Evolutionary conservation across 2,888 invertebrate species (phyloP).

Genomic region (Hydriomena furcata): DNA sequence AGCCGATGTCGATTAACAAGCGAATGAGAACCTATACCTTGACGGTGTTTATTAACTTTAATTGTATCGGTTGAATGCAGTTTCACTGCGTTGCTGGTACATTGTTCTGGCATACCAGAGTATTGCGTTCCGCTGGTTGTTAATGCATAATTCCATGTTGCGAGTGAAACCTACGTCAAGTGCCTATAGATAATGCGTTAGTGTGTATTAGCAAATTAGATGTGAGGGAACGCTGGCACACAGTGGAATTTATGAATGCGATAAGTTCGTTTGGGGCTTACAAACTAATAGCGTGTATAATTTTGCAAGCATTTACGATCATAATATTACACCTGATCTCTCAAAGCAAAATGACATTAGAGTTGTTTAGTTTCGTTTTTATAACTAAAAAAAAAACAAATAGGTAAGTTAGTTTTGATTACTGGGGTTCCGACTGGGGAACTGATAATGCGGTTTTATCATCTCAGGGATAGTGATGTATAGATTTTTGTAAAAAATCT

Average conservation of each 20-base stretch:
- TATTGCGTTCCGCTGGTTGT: conserved; percentile 61
- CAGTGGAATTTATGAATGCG: conserved; percentile 48
- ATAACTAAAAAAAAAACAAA: no score
- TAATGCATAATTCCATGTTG: conserved; percentile 72
- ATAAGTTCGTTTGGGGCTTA: conserved; percentile 46
- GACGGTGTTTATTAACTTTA: conserved; percentile 71
- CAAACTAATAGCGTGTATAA: conserved; percentile 45
- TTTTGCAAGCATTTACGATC: conserved; percentile 27
- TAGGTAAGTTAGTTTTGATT: no score
- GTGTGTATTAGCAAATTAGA: conserved; percentile 55
- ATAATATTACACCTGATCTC: conserved; percentile 13
- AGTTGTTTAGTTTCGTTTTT: no score
- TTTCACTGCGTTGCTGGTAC: conserved; percentile 65
- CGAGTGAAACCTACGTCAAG: conserved; percentile 68
- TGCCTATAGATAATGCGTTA: conserved; percentile 51
- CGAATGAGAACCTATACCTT: conserved; percentile 72
- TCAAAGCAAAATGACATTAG: conserved; percentile 2
- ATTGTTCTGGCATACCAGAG: conserved; percentile 69
- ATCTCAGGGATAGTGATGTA: no score
- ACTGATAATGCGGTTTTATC: no score
- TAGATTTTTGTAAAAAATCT: no score
- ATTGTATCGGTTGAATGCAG: conserved; percentile 75
- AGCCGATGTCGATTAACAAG: conserved; percentile 62
- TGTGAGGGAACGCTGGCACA: conserved; percentile 61
- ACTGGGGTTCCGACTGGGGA: no score